Evolutionary conservation across 2,797 vertebrate species (phyloP).

Genomic region (Gila robusta): DNA sequence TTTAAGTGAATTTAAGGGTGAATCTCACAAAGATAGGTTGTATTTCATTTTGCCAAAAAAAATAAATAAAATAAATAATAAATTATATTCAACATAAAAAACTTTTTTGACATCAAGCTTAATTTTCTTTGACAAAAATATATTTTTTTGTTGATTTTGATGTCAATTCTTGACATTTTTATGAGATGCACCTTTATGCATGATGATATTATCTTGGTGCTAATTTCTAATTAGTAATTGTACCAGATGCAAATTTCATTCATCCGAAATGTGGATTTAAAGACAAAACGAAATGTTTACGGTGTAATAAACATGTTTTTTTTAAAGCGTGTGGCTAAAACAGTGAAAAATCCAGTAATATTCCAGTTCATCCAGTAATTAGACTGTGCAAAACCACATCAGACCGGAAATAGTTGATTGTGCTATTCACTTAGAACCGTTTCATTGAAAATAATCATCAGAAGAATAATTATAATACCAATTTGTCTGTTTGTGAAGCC

Average conservation of each 20-base stretch:
- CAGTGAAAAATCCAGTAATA: neutral
- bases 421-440: conserved; percentile 77
- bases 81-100: neutral
- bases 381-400: conserved; percentile 9
- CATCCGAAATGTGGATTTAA: conserved; percentile 2
- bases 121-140: neutral
- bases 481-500: conserved; percentile 59
- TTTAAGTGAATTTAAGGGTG: neutral
- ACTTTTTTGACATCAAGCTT: neutral
- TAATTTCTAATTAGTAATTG: neutral
- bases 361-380: neutral
- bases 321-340: neutral
- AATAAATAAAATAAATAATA: neutral
- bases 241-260: neutral
- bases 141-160: neutral
- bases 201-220: no score
- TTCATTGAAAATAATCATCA: conserved; percentile 62
- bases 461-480: conserved; percentile 55
- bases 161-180: neutral
- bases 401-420: conserved; percentile 70
- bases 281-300: neutral
- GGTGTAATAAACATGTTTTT: neutral
- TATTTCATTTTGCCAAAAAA: neutral
- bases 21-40: neutral
- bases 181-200: neutral